Base-by-base conservation (phyloP, 2,113 vertebrate genomes). In the Gambusia affinis region DNA sequence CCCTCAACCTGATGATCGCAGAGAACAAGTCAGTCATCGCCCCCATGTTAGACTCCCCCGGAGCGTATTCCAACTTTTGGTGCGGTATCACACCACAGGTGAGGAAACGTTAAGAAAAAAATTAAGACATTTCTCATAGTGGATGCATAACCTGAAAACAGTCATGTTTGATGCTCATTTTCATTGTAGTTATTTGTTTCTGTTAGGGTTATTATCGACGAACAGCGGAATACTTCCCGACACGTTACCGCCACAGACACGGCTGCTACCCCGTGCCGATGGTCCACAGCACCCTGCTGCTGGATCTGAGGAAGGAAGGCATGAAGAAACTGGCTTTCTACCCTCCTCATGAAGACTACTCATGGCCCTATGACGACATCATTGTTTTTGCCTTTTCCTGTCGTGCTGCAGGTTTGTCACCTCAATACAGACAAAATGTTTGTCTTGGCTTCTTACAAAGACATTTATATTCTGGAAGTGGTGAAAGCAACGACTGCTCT, bases 61-160 rank as follows among this genome's bases (percentile, higher is more conserved):
- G 97, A 0, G 97, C 95, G 3, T 99, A 97, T 88, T 98, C 98
- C 84, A 99, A 99, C 91, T 99, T 95, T 94, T 99, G 98, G 98
- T 99, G 98, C 1, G 98, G 97, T 2, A 99, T 99, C 84, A 99
- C 97, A 0, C 97, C 97, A 0, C 97, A 99, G 97, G 98, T 99
- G 85, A 14, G 4, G 8, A 7, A n/a, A 54, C 6, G 27, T 28
- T 6, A 15, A 28, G 5, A 22, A 51, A 51, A 51, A 54, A 22
- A 8, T 7, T 7, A 24, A 57, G 8, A 17, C 44, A 19, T 57
- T n/a, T n/a, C 51, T 62, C 30, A 30, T 7, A 19, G 1, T 12
- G 28, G 44, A 17, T 30, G 17, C 28, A 35, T 8, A 14, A 65
- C 47, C 29, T 15, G 17, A n/a, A n/a, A n/a, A 19, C 47, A 57